phyloP scores from a whole-genome alignment of 2,888 invertebrate genomes.

The Eupithecia dodoneata region DNA sequence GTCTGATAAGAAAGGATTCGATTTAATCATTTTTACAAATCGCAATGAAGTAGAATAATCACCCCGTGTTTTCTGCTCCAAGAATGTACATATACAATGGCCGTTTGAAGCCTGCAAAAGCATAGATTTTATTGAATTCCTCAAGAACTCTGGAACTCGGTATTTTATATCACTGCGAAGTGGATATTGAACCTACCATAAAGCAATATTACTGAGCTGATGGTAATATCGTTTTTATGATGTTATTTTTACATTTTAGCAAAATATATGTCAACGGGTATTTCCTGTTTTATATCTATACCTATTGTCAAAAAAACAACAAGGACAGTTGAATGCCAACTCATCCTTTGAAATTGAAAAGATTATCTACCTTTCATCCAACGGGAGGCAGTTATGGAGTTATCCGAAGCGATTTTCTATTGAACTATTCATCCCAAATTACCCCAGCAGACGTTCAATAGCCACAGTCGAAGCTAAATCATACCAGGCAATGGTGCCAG shows the following conservation, averaged over 20 bases:
- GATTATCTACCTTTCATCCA: conserved; percentile 5
- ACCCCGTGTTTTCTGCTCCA: conserved; percentile 5
- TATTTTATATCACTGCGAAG: conserved; percentile 40
- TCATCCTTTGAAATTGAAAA: neutral
- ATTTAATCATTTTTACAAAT: neutral
- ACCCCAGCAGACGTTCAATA: conserved; percentile 24
- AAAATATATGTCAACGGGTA: no score
- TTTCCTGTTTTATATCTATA: neutral
- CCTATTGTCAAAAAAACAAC: no score
- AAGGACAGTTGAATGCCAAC: neutral
- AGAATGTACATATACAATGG: conserved; percentile 61
- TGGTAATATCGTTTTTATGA: conserved; percentile 12
- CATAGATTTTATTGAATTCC: conserved; percentile 56
- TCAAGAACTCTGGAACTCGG: conserved; percentile 41
- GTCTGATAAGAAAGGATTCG: no score
- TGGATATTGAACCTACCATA: conserved; percentile 29
- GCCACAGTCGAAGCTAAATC: conserved; percentile 33
- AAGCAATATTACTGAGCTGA: conserved; percentile 18
- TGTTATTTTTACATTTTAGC: neutral
- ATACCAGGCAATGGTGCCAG: conserved; percentile 24
- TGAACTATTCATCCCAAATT: conserved; percentile 33
- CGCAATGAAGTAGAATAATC: neutral
- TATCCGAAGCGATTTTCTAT: conserved; percentile 21
- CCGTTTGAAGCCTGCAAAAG: conserved; percentile 56
- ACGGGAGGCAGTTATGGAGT: neutral